phyloP scores from a whole-genome alignment of 2,888 invertebrate genomes.

The Lamellibrachia satsuma region DNA sequence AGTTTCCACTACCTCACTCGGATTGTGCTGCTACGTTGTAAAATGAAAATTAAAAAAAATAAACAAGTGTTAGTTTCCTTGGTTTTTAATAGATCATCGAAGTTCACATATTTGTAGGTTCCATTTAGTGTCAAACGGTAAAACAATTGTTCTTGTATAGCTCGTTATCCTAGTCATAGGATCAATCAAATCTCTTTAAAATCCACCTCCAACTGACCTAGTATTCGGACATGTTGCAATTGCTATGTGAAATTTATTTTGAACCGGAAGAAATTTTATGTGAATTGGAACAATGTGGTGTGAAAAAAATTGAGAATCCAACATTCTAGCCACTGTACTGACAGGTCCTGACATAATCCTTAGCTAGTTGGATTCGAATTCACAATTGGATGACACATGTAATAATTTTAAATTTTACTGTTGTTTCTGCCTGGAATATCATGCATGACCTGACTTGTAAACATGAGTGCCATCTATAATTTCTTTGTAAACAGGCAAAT shows the following conservation, averaged over 20 bases:
- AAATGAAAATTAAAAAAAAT: too few relatives aligned
- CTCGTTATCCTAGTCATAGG: background rate
- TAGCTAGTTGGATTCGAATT: background rate
- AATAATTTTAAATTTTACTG: background rate
- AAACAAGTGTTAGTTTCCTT: too few relatives aligned
- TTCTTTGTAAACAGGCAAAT: background rate
- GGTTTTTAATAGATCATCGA: background rate
- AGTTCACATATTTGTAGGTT: background rate
- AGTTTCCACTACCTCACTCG: too few relatives aligned
- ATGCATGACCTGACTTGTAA: background rate
- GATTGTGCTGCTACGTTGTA: too few relatives aligned
- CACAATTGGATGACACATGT: background rate
- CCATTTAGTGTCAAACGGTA: background rate
- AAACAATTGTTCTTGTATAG: background rate
- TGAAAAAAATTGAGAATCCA: background rate
- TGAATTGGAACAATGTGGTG: too few relatives aligned
- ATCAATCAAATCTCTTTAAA: too few relatives aligned
- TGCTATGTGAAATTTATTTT: too few relatives aligned
- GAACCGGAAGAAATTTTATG: too few relatives aligned
- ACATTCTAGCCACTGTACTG: background rate
- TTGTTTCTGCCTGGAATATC: background rate
- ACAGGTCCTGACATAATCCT: background rate
- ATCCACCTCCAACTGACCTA: too few relatives aligned
- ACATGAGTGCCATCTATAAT: background rate
- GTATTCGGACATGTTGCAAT: too few relatives aligned